Evolutionary conservation across 2,113 vertebrate genomes (phyloP).

Genomic region (Cnemophilus loriae): DNA sequence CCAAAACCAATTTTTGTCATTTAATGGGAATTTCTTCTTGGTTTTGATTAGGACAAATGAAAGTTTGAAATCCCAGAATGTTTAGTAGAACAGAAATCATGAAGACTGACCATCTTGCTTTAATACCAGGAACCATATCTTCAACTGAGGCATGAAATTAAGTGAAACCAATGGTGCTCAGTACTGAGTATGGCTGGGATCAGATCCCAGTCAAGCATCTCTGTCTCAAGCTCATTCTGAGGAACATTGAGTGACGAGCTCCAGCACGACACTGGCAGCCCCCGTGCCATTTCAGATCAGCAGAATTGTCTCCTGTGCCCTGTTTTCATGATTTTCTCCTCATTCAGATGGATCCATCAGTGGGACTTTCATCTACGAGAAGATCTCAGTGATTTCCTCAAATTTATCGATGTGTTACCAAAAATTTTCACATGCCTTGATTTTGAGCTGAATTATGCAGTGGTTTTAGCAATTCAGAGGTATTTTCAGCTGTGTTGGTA

Average conservation of each 20-base stretch:
- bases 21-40: not conserved
- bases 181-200: not conserved
- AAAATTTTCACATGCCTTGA: not conserved
- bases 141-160: not conserved
- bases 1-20: not conserved
- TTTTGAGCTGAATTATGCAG: not conserved
- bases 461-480: not conserved
- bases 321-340: not conserved
- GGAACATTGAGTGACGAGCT: not conserved
- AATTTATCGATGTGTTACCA: not conserved
- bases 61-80: not conserved
- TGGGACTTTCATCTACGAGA: not conserved
- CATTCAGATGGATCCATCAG: not conserved
- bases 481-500: not conserved
- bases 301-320: not conserved
- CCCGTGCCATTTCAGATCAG: not conserved
- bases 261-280: not conserved
- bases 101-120: not conserved
- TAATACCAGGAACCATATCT: not conserved
- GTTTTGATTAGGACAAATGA: not conserved
- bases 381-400: not conserved
- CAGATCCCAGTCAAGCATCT: not conserved
- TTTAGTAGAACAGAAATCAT: not conserved
- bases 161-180: not conserved
- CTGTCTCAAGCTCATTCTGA: not conserved